Evolutionary conservation across 2,888 invertebrate genomes (phyloP), one percentile per base, ranked within the genome.

Genomic region (Alentia gelatinosa): DNA sequence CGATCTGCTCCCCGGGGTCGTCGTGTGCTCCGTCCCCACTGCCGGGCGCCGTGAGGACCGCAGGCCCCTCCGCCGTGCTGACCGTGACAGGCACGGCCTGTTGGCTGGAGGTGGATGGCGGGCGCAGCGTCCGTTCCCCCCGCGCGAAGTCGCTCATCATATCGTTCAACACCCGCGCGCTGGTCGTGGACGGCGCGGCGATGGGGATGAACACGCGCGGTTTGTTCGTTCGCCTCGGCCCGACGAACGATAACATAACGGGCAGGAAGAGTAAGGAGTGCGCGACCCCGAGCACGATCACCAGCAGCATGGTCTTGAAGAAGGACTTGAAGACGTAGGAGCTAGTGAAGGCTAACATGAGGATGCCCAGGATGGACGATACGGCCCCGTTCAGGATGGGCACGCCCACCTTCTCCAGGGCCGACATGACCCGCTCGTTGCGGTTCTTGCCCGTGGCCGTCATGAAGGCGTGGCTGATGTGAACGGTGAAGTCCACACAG

Each of bases 221-320:
- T 63, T 92, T 92, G 86, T 89, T 90, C 23, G 92, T 92, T 37
- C 92, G 42, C 26, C 91, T 26, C 4, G 93, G 93, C 7, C 93
- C 93, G 33, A 93, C 91, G 30, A 93, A 91, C 7, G 96, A 96
- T 4, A 96, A 93, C 89, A 96, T 93, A 7, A 96, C 95, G 35
- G 99, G 99, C n/a, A 99, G 96, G 23, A 99, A 97, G 94, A 99
- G 97, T 7, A 99, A 97, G 0, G 99, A 99, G 95, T 99, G 99
- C 97, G 98, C 97, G 4, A 98, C 98, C 74, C 99, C 99, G 94
- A 98, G 98, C 96, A 98, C 98, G 94, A 99, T 98, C 0, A 99
- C 98, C 95, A 99, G 97, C 96, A 99, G 98, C 42, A 99, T 98
- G 97, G 99, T 98, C 97, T 99, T 99, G 97, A 99, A 99, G 97